Base-by-base conservation (phyloP, 2,888 invertebrate genomes). In the Chymomyza caudatula region DNA sequence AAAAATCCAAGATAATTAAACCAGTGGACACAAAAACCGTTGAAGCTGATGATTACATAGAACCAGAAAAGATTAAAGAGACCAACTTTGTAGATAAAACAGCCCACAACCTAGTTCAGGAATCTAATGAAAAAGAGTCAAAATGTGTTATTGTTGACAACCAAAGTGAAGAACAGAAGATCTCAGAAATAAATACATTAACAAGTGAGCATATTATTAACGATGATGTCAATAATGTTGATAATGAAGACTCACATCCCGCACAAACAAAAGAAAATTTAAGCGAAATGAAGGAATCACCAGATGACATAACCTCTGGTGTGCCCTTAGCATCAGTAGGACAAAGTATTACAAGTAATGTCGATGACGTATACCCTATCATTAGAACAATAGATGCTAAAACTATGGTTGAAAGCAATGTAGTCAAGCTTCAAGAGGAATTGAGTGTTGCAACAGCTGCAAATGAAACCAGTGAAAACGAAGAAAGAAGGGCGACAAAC, bases 1-100 rank as follows among this genome's bases (percentile, higher is more conserved):
- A 85, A 47, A 80, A 69, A 59, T 17, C 60, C 3, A 69, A 15
- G 25, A 3, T 19, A 2, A 47, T 15, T 1, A 70, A 65, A 15
- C 29, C 58, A 60, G 47, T 23, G 1, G 58, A 65, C 8, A 42
- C 55, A 51, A 17, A n/a, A 15, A 44, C 29, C 4, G 1, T 17
- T 55, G n/a, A 54, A 13, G 20, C 55, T 23, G n/a, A 54, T 15
- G 20, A 59, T 23, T 11, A 8, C 8, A 13, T 19, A 3, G 17
- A 52, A 52, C 2, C 43, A 11, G 22, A 51, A 25, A 20, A n/a
- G 13, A 61, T 4, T 42, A 37, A 54, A 20, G n/a, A 37, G 23
- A 20, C 8, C 47, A 62, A 51, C n/a, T 57, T n/a, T n/a, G n/a
- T n/a, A n/a, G n/a, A n/a, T n/a, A n/a, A n/a, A n/a, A n/a, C n/a